Conservation (phyloP, 2,797 vertebrate genomes). For the Glyptemys insculpta region DNA sequence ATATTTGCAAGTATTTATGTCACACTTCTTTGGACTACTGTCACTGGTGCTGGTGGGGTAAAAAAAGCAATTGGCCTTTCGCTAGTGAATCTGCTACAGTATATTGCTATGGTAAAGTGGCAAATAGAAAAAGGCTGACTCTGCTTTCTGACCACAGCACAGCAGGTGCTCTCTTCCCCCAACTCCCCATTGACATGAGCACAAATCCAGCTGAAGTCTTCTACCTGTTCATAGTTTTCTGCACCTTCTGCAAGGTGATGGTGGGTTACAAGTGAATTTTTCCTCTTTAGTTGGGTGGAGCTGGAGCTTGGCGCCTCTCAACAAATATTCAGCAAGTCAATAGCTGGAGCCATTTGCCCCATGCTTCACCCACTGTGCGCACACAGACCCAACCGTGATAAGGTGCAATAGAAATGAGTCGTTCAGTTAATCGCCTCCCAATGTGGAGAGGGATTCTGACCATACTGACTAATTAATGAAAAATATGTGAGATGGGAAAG, state of each 20-base stretch:
- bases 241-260: neutral
- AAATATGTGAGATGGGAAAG: constrained; percentile 21
- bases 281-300: neutral
- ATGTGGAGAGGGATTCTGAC: neutral
- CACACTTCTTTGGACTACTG: neutral
- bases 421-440: neutral
- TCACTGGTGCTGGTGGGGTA: neutral
- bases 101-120: neutral
- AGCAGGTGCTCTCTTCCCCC: neutral
- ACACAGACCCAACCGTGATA: neutral
- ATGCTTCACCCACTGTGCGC: accelerated
- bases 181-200: accelerated
- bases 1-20: neutral
- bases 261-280: neutral
- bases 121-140: accelerated
- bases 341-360: neutral
- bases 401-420: neutral
- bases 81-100: neutral
- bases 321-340: neutral
- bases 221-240: neutral
- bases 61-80: neutral
- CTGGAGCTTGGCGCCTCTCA: neutral
- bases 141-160: neutral
- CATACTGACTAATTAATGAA: constrained; percentile 25
- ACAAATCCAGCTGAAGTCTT: neutral